These are phyloP conservation scores for Drosophila mimetica DNA, from an alignment of 2,888 invertebrate genomes.

Conservation along the genomic window DNA sequence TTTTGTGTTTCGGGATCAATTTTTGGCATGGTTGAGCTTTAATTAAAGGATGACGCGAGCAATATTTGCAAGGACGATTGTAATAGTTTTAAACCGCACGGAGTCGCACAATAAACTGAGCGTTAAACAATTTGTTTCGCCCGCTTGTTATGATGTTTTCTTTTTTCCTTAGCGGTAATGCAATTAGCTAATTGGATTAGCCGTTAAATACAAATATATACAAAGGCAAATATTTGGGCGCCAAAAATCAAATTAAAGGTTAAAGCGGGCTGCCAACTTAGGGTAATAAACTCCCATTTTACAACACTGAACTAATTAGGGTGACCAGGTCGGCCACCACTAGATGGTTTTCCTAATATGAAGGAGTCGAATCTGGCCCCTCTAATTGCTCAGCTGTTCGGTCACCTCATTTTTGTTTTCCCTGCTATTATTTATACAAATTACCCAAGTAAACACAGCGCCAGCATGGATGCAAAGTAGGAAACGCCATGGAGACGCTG, in stretches of 20 bases:
- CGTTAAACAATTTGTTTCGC: slow-evolving; percentile 47
- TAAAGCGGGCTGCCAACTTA: neutral
- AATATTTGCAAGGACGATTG: slow-evolving; percentile 20
- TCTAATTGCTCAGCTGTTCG: slow-evolving; percentile 55
- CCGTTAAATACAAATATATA: slow-evolving; percentile 28
- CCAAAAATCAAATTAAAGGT: slow-evolving; percentile 6
- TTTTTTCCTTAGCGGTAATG: slow-evolving; percentile 63
- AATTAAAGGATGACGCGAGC: slow-evolving; percentile 22
- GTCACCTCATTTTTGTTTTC: slow-evolving; percentile 47
- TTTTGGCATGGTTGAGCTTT: slow-evolving; percentile 88
- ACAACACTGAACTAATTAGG: neutral
- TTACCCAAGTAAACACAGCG: slow-evolving; percentile 17
- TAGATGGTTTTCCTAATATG: neutral
- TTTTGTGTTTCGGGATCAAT: slow-evolving; percentile 92
- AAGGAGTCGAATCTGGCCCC: neutral
- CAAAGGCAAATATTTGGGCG: slow-evolving; percentile 17
- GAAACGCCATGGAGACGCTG: slow-evolving; percentile 57
- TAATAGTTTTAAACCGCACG: slow-evolving; percentile 45
- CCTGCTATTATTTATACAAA: slow-evolving; percentile 41
- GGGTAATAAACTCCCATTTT: too few species aligned
- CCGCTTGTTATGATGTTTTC: slow-evolving; percentile 65
- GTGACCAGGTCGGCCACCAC: neutral
- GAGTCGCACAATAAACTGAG: slow-evolving; percentile 66
- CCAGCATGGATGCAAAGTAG: slow-evolving; percentile 47
- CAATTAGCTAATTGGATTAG: slow-evolving; percentile 82